phyloP scores from a whole-genome alignment of 2,113 vertebrate genomes.

The Agelaius phoeniceus region DNA sequence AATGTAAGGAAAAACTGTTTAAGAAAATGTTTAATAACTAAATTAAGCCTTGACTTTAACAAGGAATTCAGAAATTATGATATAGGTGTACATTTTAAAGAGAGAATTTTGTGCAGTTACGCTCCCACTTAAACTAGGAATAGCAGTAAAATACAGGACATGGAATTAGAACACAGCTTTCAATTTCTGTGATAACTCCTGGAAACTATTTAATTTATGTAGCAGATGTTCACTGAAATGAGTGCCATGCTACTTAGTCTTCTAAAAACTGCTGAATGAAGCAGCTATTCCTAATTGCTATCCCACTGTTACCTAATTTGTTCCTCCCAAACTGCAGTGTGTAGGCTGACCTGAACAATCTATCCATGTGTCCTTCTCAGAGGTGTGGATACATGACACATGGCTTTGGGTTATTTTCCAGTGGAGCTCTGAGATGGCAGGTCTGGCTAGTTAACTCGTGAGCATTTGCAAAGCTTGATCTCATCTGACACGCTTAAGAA shows the following conservation, averaged over 20 bases:
- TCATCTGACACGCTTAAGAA: not conserved
- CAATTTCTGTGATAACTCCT: not conserved
- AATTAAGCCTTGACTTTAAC: not conserved
- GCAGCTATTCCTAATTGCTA: not conserved
- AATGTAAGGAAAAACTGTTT: not conserved
- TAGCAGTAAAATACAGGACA: not conserved
- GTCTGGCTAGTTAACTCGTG: not conserved
- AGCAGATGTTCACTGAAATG: slow-evolving; percentile 16
- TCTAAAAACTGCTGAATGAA: slow-evolving; percentile 23
- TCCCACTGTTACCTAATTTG: not conserved
- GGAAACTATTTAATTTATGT: slow-evolving; percentile 2
- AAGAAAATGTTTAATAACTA: not conserved
- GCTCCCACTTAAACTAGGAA: not conserved
- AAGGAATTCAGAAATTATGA: not conserved
- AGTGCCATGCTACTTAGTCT: not conserved
- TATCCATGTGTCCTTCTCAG: not conserved
- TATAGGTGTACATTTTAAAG: not conserved
- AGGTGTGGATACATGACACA: not conserved
- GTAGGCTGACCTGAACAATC: not conserved
- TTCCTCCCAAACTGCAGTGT: not conserved
- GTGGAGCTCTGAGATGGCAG: not conserved
- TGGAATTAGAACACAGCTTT: not conserved
- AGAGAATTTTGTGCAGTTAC: not conserved
- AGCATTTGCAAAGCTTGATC: slow-evolving; percentile 23
- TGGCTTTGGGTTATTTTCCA: not conserved